Percentiles rank a stretch among this genome's conserved stretches.
Conservation (phyloP, 2,797 vertebrate species). For the Bradypodion ventrale region DNA sequence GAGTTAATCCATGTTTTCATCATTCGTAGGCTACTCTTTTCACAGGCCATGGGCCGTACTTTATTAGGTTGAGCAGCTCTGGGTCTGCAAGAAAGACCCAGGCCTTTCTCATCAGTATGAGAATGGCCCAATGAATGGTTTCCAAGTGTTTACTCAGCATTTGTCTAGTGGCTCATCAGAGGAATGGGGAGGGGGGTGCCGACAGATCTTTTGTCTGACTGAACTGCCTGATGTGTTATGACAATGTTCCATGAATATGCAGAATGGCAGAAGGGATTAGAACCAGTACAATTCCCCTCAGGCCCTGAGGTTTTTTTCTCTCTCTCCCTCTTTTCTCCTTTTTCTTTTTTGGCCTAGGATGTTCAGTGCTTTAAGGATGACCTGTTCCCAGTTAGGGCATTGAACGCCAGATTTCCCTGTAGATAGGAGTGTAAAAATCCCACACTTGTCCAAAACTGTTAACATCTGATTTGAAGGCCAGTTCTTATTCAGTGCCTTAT, state of each 20-base stretch:
- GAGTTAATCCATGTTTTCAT: conserved; percentile 95
- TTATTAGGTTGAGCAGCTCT: conserved; percentile 96
- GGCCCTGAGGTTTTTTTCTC: conserved; percentile 61
- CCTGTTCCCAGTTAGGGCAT: conserved; percentile 93
- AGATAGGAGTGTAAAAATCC: conserved; percentile 90
- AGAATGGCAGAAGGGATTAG: conserved; percentile 93
- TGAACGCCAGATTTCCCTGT: conserved; percentile 85
- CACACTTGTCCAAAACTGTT: conserved; percentile 99
- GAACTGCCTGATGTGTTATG: conserved; percentile 78
- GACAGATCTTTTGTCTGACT: conserved; percentile 81
- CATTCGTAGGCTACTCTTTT: conserved; percentile 87
- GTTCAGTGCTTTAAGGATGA: conserved; percentile 97
- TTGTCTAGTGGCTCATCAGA: conserved; percentile 80
- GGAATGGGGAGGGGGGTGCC: conserved; percentile 77
- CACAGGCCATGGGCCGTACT: conserved; percentile 98
- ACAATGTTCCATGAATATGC: conserved; percentile 85
- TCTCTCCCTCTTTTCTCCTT: conserved; percentile 49
- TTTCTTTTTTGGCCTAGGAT: conserved; percentile 80
- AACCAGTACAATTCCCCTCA: conserved; percentile 87
- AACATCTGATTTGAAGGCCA: conserved; percentile 87
- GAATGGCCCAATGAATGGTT: conserved; percentile 81
- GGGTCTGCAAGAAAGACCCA: conserved; percentile 90
- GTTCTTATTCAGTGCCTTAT: conserved; percentile 82
- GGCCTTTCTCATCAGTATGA: conserved; percentile 83
- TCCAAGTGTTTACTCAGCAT: conserved; percentile 96